These are phyloP conservation scores for Schizopygopsis malacanthus DNA, from an alignment of 2,797 vertebrate species.

Conservation along the genomic window DNA sequence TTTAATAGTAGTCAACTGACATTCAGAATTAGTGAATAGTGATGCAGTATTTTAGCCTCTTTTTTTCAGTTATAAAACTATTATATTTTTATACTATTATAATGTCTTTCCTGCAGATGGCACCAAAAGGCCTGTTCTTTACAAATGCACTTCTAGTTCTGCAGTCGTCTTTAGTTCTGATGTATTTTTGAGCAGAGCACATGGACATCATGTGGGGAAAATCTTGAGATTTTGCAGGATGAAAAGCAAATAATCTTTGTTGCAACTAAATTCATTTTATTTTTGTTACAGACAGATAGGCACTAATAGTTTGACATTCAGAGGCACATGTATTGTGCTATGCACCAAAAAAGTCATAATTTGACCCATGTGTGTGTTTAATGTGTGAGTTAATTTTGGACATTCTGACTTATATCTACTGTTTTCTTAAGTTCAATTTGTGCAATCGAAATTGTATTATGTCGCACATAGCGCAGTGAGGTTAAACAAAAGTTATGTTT, in stretches of 20 bases:
- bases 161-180: not conserved
- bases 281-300: not conserved
- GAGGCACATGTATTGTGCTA: not conserved
- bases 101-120: conserved; percentile 49
- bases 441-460: not conserved
- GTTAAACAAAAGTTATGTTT: not conserved
- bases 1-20: not conserved
- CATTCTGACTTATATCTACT: not conserved
- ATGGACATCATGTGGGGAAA: not conserved
- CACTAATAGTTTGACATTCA: not conserved
- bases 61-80: not conserved
- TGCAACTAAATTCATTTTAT: not conserved
- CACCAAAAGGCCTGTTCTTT: not conserved
- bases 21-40: not conserved
- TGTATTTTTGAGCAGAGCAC: not conserved
- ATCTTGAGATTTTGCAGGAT: not conserved
- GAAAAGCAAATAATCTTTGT: not conserved
- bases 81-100: not conserved
- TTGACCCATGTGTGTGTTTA: not conserved
- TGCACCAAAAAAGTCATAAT: not conserved
- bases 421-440: not conserved
- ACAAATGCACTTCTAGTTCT: not conserved
- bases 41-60: not conserved
- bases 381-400: not conserved
- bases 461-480: not conserved